A percentile compares a stretch with the other conserved stretches of the same genome.
Evolutionary conservation across 2,797 vertebrate species (phyloP).

Genomic region (Myotis findleyi): DNA sequence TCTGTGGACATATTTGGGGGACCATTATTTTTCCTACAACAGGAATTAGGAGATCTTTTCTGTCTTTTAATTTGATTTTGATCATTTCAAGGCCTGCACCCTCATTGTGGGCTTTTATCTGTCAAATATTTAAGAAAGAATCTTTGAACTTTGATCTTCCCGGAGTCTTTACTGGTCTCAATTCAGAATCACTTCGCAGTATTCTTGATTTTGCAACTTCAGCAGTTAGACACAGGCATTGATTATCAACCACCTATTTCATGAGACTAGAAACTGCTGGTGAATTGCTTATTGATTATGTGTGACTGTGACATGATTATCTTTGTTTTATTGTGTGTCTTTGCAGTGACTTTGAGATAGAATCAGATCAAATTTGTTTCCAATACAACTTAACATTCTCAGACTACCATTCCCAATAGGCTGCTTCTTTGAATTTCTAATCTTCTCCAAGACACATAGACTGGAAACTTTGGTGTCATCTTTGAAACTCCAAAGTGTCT

Average conservation of each 20-base stretch:
- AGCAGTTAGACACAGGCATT: conserved; percentile 69
- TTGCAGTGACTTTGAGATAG: conserved; percentile 39
- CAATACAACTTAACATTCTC: background rate
- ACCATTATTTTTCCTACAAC: background rate
- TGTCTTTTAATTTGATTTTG: conserved; percentile 46
- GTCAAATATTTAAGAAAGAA: conserved; percentile 47
- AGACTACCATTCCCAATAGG: background rate
- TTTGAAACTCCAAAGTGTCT: background rate
- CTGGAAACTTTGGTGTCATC: background rate
- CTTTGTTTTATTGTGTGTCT: background rate
- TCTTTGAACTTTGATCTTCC: conserved; percentile 1
- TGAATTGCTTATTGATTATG: conserved; percentile 71
- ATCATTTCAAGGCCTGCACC: background rate
- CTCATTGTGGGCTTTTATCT: conserved; percentile 21
- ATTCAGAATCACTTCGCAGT: conserved; percentile 27
- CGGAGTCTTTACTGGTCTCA: background rate
- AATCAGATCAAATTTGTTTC: background rate
- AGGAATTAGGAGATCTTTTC: background rate
- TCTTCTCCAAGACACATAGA: background rate
- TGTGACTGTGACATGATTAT: conserved; percentile 36
- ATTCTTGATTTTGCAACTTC: conserved; percentile 52
- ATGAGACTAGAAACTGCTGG: conserved; percentile 65
- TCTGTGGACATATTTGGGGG: background rate
- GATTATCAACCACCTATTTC: conserved; percentile 62
- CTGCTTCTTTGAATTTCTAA: background rate